Base-by-base conservation (phyloP, 2,888 invertebrate species). In the Cryptosula pallasiana region DNA sequence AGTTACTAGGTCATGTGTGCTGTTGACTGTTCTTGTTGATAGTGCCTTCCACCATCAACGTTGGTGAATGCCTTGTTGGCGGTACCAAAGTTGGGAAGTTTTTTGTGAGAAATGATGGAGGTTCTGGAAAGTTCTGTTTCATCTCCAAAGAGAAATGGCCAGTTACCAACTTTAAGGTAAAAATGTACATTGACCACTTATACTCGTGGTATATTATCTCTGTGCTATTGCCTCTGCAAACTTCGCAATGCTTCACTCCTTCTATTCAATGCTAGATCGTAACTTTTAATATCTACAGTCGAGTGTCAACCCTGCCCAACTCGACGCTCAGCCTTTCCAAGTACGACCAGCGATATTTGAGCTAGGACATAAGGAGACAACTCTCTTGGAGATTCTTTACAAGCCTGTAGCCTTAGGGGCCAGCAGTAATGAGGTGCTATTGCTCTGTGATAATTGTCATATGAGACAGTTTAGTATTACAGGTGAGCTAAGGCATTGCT, bases 391-490 rank as follows among this genome's bases (percentile, higher is more conserved):
- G 73, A 78, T 84, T 27, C 73, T 80, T 13, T 84, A 85, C 73
- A 76, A 75, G n/a, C 84, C 85, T 23, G 74, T 75, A 1, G 71
- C 74, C 25, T 77, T 78, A 23, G 77, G 78, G 71, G 75, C 71
- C 3, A 83, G 78, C 75, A 75, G 75, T 1, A 78, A 81, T 71
- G 79, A 80, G 35, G 75, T 85, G 69, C 78, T 80, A n/a, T 76
- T 84, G 55, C 77, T 83, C 55, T 84, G 84, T 79, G 84, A 85
- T 75, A 85, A 85, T 76, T 85, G 85, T 72, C 81, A 83, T 35
- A 80, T 82, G 34, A 78, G 78, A 69, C 78, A 82, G 73, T 80
- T 83, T 72, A 78, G 75, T 1, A 69, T 84, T 0, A 79, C 77
- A 79, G 84, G 84, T 82, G 74, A n/a, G n/a, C n/a, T n/a, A n/a